Evolutionary conservation across 2,888 invertebrate genomes (phyloP), one percentile per base, ranked within the genome.

Genomic region (Hyppa rectilinea): DNA sequence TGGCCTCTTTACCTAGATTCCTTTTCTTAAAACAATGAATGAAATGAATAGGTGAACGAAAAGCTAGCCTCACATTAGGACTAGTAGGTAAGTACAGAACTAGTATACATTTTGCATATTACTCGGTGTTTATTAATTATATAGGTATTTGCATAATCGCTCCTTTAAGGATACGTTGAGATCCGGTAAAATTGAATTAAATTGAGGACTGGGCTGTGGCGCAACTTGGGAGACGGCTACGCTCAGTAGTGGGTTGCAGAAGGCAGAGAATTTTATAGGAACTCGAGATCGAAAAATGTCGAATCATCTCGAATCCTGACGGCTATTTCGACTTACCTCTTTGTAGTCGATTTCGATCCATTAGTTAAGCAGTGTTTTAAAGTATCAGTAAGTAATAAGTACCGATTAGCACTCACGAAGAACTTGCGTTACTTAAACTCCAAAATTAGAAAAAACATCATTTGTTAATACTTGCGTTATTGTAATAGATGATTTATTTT

Each of bases 181-280:
- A 79, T 73, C 75, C 66, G 75, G 75, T 66, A 61, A 73, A 75
- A 76, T 76, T 76, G 80, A 79, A 76, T 79, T 73, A 73, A 55
- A 79, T 55, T 76, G 60, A 50, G 55, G 29, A 23, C 55, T 47
- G 29, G 62, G 53, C 29, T 23, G 2, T 75, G 75, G 50, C 29
- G 78, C 62, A 75, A 75, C 26, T 49, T 29, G 3, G 20, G 50
- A 26, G 34, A 50, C 56, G 38, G 43, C 50, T 45, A 17, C 14
- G n/a, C n/a, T 26, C n/a, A 9, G 29, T 34, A 12, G 10, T 20
- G 23, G 12, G n/a, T 4, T 38, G 17, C 36, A 38, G 43, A 38
- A 66, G 29, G 17, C 12, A 38, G 7, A 64, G 29, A 17, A 17
- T 29, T 59, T 29, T 29, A 40, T 4, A 53, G 6, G 20, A 38